phyloP scores from a whole-genome alignment of 2,113 vertebrate genomes.

The Sminthopsis crassicaudata region DNA sequence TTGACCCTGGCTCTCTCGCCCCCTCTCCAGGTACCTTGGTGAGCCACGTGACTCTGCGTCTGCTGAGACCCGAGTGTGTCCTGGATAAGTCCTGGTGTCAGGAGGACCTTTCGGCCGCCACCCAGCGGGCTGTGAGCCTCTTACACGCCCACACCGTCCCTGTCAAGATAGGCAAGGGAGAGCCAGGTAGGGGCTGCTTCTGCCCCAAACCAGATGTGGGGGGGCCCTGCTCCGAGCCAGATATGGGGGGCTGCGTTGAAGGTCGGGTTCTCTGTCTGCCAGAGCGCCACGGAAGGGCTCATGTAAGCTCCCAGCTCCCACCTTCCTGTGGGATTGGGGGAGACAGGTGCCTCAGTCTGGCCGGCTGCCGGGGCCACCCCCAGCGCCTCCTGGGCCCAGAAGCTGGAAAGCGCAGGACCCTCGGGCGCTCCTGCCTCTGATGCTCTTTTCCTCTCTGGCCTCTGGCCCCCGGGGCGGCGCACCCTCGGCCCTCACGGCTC shows the following conservation, averaged over 20 bases:
- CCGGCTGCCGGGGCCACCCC: not conserved
- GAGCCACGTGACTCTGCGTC: conserved; percentile 94
- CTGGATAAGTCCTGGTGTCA: conserved; percentile 94
- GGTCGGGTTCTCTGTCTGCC: not conserved
- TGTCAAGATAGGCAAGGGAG: conserved; percentile 85
- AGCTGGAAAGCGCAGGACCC: not conserved
- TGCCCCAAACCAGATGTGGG: not conserved
- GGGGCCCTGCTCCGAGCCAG: not conserved
- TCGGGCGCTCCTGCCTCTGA: not conserved
- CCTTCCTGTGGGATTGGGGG: not conserved
- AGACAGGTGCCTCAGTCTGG: not conserved
- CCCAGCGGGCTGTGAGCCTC: conserved; percentile 88
- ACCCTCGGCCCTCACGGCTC: not conserved
- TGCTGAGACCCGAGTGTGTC: conserved; percentile 94
- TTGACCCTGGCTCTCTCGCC: conserved; percentile 30
- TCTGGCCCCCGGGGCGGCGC: not conserved
- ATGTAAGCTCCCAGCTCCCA: not conserved
- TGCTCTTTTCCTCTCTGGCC: not conserved
- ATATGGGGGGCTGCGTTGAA: rapidly evolving
- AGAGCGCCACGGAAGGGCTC: not conserved
- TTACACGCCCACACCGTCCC: conserved; percentile 90
- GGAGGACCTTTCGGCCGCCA: conserved; percentile 91
- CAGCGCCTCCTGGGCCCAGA: not conserved
- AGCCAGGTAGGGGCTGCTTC: conserved; percentile 78
- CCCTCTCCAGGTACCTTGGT: conserved; percentile 88